These are phyloP conservation scores for Ophiothrix spiculata DNA, from an alignment of 35 echinoderm and acorn worm genomes.

Conservation along the genomic window DNA sequence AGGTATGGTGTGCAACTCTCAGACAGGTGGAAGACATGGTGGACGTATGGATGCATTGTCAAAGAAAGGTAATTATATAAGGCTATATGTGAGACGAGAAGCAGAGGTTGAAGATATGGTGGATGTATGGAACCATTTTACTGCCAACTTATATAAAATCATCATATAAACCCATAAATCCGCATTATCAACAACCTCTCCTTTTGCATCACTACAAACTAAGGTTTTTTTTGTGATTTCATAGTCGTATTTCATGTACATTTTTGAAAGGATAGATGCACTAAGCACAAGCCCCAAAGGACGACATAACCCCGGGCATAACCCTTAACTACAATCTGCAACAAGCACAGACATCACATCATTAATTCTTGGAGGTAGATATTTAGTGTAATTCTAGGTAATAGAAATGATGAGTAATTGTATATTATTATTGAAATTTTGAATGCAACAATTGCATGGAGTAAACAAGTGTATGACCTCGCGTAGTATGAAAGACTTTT, in stretches of 20 bases:
- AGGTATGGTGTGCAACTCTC: slow-evolving; percentile 66
- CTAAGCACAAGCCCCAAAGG: too few relatives aligned
- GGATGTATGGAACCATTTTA: slow-evolving; percentile 62
- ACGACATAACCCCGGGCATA: too few relatives aligned
- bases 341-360: too few relatives aligned
- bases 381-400: too few relatives aligned
- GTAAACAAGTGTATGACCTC: too few relatives aligned
- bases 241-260: not conserved
- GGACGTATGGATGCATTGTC: slow-evolving; percentile 65
- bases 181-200: not conserved
- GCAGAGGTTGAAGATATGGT: slow-evolving; percentile 69
- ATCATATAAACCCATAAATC: slow-evolving; percentile 32
- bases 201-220: not conserved
- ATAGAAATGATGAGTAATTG: too few relatives aligned
- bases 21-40: slow-evolving; percentile 69
- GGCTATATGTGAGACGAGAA: slow-evolving; percentile 63
- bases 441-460: too few relatives aligned
- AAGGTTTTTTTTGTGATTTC: not conserved
- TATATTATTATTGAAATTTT: too few relatives aligned
- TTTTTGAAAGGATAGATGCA: not conserved
- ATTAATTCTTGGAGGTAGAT: too few relatives aligned
- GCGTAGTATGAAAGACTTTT: too few relatives aligned
- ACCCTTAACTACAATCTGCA: too few relatives aligned
- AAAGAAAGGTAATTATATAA: slow-evolving; percentile 60
- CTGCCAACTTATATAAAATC: slow-evolving; percentile 67